Conservation (phyloP, 1,140 invertebrate genomes). For the Philopotamus ludificatus region DNA sequence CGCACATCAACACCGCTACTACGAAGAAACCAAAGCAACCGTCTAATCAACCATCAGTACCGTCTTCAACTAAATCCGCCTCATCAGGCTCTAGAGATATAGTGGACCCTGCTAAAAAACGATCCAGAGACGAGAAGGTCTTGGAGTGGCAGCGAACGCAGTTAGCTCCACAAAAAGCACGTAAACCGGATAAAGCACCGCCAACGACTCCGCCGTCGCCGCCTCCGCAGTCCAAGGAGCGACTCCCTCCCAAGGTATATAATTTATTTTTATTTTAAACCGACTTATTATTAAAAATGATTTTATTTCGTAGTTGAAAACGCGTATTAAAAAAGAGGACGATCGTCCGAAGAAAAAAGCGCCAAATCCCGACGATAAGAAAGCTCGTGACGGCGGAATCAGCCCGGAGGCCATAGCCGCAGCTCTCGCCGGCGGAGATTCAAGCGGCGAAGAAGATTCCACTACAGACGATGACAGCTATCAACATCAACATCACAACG, state of each 20-base stretch:
- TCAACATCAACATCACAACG: constrained; percentile 47
- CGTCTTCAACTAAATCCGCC: background rate
- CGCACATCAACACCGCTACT: constrained; percentile 31
- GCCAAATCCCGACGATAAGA: constrained; percentile 3
- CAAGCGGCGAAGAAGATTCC: constrained; percentile 45
- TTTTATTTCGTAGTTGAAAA: constrained; percentile 31
- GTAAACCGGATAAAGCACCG: constrained; percentile 14
- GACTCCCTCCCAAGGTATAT: constrained; percentile 17
- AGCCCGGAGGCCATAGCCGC: constrained; percentile 50
- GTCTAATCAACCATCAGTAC: constrained; percentile 5
- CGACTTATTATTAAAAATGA: background rate
- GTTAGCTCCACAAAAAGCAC: constrained; percentile 39
- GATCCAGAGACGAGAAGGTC: constrained; percentile 52
- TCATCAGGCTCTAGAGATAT: constrained; percentile 47
- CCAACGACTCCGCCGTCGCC: constrained; percentile 35
- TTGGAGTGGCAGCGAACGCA: constrained; percentile 54
- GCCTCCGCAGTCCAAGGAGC: constrained; percentile 44
- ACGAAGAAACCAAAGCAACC: constrained; percentile 34
- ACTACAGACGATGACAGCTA: constrained; percentile 44
- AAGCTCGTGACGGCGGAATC: constrained; percentile 8
- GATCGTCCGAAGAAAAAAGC: constrained; percentile 42
- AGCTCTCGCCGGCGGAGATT: constrained; percentile 45
- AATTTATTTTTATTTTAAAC: constrained; percentile 1
- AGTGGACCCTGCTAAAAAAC: constrained; percentile 44
- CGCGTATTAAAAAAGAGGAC: constrained; percentile 51